Conservation (phyloP, 2,113 vertebrate species). For the Illadopsis cleaveri region DNA sequence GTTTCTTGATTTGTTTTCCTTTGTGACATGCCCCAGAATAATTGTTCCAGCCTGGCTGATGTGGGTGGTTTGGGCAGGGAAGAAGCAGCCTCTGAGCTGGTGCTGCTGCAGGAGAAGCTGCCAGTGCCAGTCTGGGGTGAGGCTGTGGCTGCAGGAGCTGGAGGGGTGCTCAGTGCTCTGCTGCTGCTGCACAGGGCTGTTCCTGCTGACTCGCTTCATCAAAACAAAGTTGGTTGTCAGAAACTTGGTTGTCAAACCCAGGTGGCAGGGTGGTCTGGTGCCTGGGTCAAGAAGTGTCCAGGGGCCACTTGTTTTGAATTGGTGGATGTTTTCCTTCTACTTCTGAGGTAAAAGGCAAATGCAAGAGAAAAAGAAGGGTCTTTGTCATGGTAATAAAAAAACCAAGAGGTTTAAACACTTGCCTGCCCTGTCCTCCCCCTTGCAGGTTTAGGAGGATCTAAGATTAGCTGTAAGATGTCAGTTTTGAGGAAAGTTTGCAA, state of each 20-base stretch:
- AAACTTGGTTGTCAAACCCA: not conserved
- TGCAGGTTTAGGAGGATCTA: not conserved
- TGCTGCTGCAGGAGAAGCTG: not conserved
- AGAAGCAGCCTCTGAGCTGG: not conserved
- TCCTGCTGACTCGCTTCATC: not conserved
- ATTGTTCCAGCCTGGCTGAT: not conserved
- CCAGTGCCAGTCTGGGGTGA: not conserved
- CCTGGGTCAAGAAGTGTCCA: not conserved
- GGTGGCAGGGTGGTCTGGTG: not conserved
- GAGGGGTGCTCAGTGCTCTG: not conserved
- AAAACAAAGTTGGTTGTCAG: not conserved
- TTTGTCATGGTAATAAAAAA: not conserved
- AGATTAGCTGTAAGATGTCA: not conserved
- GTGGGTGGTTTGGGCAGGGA: accelerated
- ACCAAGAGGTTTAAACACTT: not conserved
- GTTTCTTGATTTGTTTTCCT: not conserved
- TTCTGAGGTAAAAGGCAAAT: not conserved
- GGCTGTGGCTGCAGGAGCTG: not conserved
- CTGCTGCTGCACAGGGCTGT: not conserved
- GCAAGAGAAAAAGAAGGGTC: not conserved
- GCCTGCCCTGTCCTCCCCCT: not conserved
- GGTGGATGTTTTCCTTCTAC: not conserved
- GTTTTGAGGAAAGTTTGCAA: not conserved
- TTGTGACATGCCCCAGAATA: not conserved
- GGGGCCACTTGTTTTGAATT: not conserved